phyloP scores from a whole-genome alignment of 2,888 invertebrate species.

The Tipula helvola region DNA sequence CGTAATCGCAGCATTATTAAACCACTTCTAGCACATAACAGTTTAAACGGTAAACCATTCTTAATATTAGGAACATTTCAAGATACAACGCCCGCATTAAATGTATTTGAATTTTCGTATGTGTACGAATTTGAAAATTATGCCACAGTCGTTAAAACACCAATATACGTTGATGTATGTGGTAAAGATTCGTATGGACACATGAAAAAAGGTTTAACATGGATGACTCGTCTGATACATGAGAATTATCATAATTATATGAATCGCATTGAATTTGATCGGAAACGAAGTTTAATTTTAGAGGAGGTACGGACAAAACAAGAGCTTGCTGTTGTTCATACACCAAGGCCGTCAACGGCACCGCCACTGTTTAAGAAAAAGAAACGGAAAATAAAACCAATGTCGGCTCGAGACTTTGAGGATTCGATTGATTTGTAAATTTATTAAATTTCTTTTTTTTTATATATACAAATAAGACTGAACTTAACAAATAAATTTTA shows the following conservation, averaged over 20 bases:
- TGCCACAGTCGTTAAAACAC: neutral
- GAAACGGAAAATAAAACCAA: neutral
- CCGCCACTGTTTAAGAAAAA: neutral
- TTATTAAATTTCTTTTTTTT: neutral
- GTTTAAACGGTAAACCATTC: conserved; percentile 6
- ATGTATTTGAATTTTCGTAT: neutral
- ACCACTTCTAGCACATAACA: neutral
- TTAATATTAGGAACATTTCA: neutral
- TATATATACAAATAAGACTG: neutral
- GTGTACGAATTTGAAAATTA: neutral
- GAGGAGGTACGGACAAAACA: neutral
- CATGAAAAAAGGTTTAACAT: neutral
- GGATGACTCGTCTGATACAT: neutral
- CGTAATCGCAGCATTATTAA: neutral
- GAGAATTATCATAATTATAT: neutral
- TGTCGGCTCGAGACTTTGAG: neutral
- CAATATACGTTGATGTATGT: neutral
- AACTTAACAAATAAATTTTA: neutral
- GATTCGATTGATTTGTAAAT: neutral
- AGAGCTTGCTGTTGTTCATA: neutral
- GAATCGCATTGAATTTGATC: neutral
- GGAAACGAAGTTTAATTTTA: neutral
- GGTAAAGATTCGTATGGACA: neutral
- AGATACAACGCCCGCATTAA: neutral
- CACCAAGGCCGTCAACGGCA: neutral